phyloP scores from a whole-genome alignment of 2,797 vertebrate genomes.

The Pangasius djambal region DNA sequence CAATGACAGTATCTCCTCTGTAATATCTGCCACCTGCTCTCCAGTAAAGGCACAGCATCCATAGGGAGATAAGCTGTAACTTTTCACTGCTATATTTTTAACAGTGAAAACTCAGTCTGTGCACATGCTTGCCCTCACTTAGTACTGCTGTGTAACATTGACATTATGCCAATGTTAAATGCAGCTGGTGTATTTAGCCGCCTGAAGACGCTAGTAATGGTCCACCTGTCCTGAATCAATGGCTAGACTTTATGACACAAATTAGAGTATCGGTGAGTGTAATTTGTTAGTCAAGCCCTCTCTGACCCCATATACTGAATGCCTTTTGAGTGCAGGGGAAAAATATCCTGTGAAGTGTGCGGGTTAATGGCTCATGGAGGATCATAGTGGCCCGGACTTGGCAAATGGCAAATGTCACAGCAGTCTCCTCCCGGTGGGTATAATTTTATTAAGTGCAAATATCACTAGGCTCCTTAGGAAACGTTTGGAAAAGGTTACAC shows the following conservation, averaged over 20 bases:
- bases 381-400: conserved; percentile 78
- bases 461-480: conserved; percentile 85
- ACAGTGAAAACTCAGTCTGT: not conserved
- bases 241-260: conserved; percentile 45
- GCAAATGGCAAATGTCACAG: conserved; percentile 88
- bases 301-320: conserved; percentile 16
- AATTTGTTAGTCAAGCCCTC: conserved; percentile 38
- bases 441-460: conserved; percentile 89
- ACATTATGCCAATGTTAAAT: conserved; percentile 18
- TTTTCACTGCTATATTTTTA: conserved; percentile 12
- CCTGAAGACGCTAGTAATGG: conserved; percentile 41
- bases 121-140: not conserved
- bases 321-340: conserved; percentile 38
- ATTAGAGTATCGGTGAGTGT: conserved; percentile 51
- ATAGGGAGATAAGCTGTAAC: conserved; percentile 18
- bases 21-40: conserved; percentile 44
- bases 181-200: conserved; percentile 25
- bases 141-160: not conserved
- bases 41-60: conserved; percentile 30
- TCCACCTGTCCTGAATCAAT: conserved; percentile 49
- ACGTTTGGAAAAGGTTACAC: conserved; percentile 80
- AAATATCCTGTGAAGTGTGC: conserved; percentile 56
- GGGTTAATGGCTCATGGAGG: conserved; percentile 80
- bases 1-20: not conserved
- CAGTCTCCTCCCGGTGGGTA: conserved; percentile 86